Percentiles rank a stretch among this genome's conserved stretches.
These are phyloP conservation scores for Xiphophorus couchianus DNA, from an alignment of 2,113 vertebrate genomes.

Conservation along the genomic window DNA sequence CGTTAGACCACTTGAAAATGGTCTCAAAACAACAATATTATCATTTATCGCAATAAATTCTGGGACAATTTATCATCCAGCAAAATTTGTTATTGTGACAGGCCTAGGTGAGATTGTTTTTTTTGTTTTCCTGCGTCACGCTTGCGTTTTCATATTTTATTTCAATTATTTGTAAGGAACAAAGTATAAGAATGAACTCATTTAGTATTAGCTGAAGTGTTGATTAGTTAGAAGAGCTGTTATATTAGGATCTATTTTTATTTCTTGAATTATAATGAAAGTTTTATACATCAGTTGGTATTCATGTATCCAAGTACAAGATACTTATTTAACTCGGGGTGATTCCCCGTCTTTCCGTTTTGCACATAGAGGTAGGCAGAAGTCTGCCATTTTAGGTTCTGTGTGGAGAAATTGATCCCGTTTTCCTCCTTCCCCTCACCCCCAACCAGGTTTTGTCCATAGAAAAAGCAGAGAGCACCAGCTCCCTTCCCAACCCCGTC, in stretches of 20 bases:
- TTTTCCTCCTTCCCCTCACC: not conserved
- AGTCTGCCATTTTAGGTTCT: not conserved
- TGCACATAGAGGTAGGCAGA: not conserved
- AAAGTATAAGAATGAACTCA: no score
- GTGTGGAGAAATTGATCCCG: not conserved
- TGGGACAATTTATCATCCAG: no score
- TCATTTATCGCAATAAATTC: no score
- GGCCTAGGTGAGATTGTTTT: no score
- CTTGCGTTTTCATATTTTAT: no score
- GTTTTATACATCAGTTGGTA: not conserved
- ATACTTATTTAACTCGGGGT: not conserved
- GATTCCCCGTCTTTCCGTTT: not conserved
- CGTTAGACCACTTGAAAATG: no score
- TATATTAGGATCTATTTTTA: not conserved
- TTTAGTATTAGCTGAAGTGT: no score
- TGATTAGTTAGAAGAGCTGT: no score
- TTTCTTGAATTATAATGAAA: not conserved
- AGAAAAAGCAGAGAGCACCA: conserved; percentile 94
- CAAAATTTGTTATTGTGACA: no score
- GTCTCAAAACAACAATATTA: no score
- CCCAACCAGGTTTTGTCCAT: conserved; percentile 87
- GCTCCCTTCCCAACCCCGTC: conserved; percentile 89
- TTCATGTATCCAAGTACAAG: not conserved
- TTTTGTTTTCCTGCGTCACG: no score
- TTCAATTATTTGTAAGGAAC: no score